A percentile compares a stretch with the other conserved stretches of the same genome.
Conservation (phyloP, 2,113 vertebrate genomes). For the Tichodroma muraria region DNA sequence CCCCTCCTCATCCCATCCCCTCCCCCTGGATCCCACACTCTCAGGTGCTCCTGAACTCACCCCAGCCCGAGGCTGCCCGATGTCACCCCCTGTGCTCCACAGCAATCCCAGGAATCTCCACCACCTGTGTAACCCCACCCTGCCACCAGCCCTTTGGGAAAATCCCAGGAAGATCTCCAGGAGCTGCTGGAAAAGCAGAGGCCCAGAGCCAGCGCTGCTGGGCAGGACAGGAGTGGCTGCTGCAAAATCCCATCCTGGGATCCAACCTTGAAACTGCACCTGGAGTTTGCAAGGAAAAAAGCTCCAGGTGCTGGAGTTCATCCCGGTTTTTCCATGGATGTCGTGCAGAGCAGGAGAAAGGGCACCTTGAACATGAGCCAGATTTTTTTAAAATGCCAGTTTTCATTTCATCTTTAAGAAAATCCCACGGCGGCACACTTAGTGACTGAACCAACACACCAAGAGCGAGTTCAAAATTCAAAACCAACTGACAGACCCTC, state of each 20-base stretch:
- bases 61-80: too few species aligned
- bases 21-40: too few species aligned
- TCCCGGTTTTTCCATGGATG: background rate
- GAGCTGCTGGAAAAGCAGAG: too few species aligned
- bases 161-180: too few species aligned
- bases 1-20: background rate
- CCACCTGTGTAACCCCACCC: background rate
- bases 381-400: background rate
- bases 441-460: rapidly evolving
- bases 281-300: background rate
- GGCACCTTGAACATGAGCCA: background rate
- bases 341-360: background rate
- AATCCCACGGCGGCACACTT: rapidly evolving
- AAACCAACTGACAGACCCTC: too few species aligned
- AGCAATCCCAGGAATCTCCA: background rate
- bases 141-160: too few species aligned
- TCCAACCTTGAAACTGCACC: background rate
- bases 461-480: background rate
- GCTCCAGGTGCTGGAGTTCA: background rate
- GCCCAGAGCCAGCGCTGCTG: background rate
- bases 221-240: too few species aligned
- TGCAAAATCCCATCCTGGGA: background rate
- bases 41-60: too few species aligned
- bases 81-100: background rate
- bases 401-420: background rate